phyloP scores from a whole-genome alignment of 2,888 invertebrate genomes.

The Pyralis farinalis region DNA sequence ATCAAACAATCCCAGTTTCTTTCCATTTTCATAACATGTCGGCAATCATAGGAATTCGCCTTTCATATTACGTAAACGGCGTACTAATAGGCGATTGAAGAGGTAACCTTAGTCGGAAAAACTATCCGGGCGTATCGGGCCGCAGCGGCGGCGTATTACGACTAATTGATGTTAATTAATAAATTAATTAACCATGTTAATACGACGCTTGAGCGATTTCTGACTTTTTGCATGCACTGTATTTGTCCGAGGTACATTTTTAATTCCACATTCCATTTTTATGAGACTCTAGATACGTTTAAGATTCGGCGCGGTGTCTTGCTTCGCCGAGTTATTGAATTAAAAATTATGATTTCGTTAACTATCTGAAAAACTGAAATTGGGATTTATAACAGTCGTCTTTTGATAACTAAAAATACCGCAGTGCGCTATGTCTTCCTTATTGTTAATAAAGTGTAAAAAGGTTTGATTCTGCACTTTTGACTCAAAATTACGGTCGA shows the following conservation, averaged over 20 bases:
- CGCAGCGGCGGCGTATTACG: slow-evolving; percentile 48
- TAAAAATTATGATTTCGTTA: slow-evolving; percentile 38
- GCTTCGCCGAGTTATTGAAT: slow-evolving; percentile 60
- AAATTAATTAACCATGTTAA: slow-evolving; percentile 76
- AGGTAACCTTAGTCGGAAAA: slow-evolving; percentile 59
- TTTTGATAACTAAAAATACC: too few relatives aligned
- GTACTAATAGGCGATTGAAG: slow-evolving; percentile 43
- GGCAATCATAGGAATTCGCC: slow-evolving; percentile 41
- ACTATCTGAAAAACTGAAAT: too few relatives aligned
- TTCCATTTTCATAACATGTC: slow-evolving; percentile 38
- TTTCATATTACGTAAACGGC: slow-evolving; percentile 43
- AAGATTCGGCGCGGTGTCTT: slow-evolving; percentile 40
- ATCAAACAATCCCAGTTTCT: slow-evolving; percentile 43
- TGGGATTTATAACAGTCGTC: too few relatives aligned
- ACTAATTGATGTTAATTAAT: slow-evolving; percentile 77
- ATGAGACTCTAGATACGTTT: slow-evolving; percentile 37
- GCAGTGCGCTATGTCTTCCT: too few relatives aligned
- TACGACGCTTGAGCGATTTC: slow-evolving; percentile 58
- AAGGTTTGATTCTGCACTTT: too few relatives aligned
- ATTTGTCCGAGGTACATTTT: slow-evolving; percentile 57
- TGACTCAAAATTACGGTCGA: too few relatives aligned
- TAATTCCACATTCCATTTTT: slow-evolving; percentile 61
- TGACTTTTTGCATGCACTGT: slow-evolving; percentile 56
- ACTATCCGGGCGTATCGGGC: slow-evolving; percentile 53
- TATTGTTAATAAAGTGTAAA: too few relatives aligned